Base-by-base conservation (phyloP, 2,797 vertebrate species). In the Salmo trutta region DNA sequence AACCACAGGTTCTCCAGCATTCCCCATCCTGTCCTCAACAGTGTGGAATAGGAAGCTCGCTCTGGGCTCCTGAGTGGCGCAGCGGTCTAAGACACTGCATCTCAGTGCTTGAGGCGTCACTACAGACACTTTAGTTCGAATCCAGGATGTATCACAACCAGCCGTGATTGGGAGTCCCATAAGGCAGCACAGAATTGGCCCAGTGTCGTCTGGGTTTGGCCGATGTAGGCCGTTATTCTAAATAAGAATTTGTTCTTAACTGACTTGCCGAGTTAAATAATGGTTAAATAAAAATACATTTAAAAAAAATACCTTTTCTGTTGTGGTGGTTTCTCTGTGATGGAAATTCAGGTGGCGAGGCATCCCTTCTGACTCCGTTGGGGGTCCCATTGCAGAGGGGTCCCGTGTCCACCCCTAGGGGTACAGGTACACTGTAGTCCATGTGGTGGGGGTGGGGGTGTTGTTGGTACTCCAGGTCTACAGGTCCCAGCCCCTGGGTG, bases 311-410 rank as follows among this genome's bases (percentile, higher is more conserved):
- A 98, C 97, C 96, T 79, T 88, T 94, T 74, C 83, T 85, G 4
- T 95, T 93, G 0, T 75, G 66, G 0, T 91, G 89, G 74, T 70
- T 90, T 71, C 66, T 66, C 67, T 89, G 88, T 51, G 85, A 74
- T 10, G 95, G 95, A 80, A 95, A 95, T 1, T 91, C 76, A 24
- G 91, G 91, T n/a, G 84, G 88, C 0, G 91, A 90, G 3, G 71
- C 7, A 75, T 94, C 94, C 81, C 79, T 82, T 75, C 86, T 89
- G 77, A 90, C 83, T 1, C 92, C 65, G 5, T 78, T 91, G 54
- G 84, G 87, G 1, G 88, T 90, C 73, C 93, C 94, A 0, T 93
- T 93, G 89, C 91, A 94, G 36, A 89, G 92, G 79, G 89, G 75
- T 71, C 76, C 81, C 1, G 80, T 67, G 69, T 89, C 87, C 0